Conservation (phyloP, 2,113 vertebrate species). For the Porphyrio hochstetteri region DNA sequence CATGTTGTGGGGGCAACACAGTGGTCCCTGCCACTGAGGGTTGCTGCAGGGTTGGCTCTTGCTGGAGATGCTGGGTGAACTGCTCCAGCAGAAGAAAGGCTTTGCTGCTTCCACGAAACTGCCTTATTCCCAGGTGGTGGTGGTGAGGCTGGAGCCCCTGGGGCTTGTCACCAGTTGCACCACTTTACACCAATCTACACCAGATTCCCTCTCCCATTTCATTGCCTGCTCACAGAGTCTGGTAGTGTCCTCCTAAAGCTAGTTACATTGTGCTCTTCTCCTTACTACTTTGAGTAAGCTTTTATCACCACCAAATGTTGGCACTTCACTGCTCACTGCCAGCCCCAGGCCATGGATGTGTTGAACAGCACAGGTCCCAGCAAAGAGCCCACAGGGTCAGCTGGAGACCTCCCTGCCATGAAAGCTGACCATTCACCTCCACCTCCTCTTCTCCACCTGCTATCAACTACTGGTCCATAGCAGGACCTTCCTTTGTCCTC, state of each 20-base stretch:
- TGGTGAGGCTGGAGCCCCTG: neutral
- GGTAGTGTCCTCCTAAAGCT: neutral
- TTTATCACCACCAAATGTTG: neutral
- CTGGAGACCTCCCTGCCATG: neutral
- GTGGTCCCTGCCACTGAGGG: neutral
- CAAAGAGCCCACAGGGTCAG: neutral
- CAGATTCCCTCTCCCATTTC: neutral
- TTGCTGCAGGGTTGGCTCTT: neutral
- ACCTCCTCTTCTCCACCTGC: neutral
- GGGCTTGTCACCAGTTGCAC: neutral
- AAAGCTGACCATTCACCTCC: neutral
- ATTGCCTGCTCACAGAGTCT: neutral
- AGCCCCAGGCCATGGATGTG: neutral
- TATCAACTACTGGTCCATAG: neutral
- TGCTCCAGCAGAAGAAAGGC: neutral
- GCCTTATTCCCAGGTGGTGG: neutral
- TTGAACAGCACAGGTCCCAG: neutral
- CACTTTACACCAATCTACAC: neutral
- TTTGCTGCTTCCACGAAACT: neutral
- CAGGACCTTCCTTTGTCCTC: neutral
- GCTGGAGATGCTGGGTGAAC: neutral
- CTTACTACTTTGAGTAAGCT: rapidly evolving
- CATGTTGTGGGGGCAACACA: rapidly evolving
- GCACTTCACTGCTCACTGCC: neutral
- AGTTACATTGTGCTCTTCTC: neutral